Percentiles rank a stretch among this genome's conserved stretches.
These are phyloP conservation scores for Batillaria attramentaria DNA, from an alignment of 1,140 invertebrate genomes.

Conservation along the genomic window DNA sequence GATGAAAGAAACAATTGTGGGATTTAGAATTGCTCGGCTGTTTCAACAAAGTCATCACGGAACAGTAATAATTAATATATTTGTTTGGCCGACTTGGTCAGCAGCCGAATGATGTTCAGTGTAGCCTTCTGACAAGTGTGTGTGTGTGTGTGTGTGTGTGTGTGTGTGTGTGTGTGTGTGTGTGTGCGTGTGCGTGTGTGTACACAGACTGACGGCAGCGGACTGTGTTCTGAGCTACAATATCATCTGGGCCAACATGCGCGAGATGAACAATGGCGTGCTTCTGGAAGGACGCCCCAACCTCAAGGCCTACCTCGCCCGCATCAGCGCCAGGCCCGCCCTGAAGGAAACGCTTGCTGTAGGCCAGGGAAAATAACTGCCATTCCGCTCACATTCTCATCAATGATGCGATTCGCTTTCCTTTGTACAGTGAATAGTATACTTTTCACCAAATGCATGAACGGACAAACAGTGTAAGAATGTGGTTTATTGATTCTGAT, in stretches of 20 bases:
- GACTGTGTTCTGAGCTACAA: slow-evolving; percentile 60
- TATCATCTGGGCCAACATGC: slow-evolving; percentile 50
- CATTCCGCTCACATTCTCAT: too few species aligned
- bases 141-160: not conserved
- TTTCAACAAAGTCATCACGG: too few species aligned
- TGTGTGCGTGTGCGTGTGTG: not conserved
- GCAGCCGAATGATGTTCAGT: not conserved
- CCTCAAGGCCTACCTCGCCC: slow-evolving; percentile 38
- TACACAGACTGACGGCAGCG: slow-evolving; percentile 54
- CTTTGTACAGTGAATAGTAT: too few species aligned
- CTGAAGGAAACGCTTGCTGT: slow-evolving; percentile 24
- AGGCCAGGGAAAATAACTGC: too few species aligned
- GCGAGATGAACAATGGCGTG: slow-evolving; percentile 44
- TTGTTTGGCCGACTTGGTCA: too few species aligned
- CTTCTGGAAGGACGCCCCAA: slow-evolving; percentile 45
- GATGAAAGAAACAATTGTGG: too few species aligned
- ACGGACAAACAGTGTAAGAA: too few species aligned
- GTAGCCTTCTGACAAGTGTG: not conserved
- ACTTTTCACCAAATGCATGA: too few species aligned
- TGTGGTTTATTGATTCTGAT: too few species aligned
- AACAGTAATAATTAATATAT: too few species aligned
- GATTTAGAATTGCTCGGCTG: too few species aligned
- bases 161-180: not conserved
- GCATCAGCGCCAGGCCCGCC: slow-evolving; percentile 37
- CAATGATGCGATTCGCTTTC: too few species aligned